Base-by-base conservation (phyloP, 2,113 vertebrate genomes). In the Amphiprion percula region DNA sequence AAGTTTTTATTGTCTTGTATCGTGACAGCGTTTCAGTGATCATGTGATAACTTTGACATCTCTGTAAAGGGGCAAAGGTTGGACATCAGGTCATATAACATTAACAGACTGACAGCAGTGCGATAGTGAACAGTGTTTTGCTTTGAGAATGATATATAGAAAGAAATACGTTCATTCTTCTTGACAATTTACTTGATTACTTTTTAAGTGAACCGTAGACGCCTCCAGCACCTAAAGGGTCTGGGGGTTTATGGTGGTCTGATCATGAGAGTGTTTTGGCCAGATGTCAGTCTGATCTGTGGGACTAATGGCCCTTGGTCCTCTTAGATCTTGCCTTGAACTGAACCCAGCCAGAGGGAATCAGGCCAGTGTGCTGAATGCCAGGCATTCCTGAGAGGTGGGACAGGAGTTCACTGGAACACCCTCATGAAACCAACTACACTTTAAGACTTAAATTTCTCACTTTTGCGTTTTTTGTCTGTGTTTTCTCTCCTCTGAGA, bases 361-460 rank as follows among this genome's bases (percentile, higher is more conserved):
- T 52, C 23, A 14, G 67, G 60, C 63, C 73, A 50, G 79, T 66
- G 33, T 66, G 39, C 70, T 75, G 61, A 66, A 91, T 91, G 83
- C 89, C 85, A 58, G 75, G 58, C 72, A 93, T 93, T 91, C 89
- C 86, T 85, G 69, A 77, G 71, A 74, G 58, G 59, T 59, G 50
- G 63, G 56, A 10, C 53, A 66, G 41, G 60, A 84, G 59, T 80
- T 84, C 78, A 76, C 24, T 63, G 50, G 60, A 81, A 54, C 74
- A 61, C 62, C 55, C 62, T 2, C 24, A 60, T 76, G 67, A 84
- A 74, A 83, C 65, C 6, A 30, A 19, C 23, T 12, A 50, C 10
- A 62, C 52, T 68, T 76, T 58, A 5, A 47, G 19, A 49, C 21
- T 15, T 46, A 30, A 2, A 74, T 39, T 10, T 53, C 10, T n/a